A percentile compares a stretch with the other conserved stretches of the same genome.
Conservation (phyloP, 2,888 invertebrate species). For the Microctonus hyperodae region DNA sequence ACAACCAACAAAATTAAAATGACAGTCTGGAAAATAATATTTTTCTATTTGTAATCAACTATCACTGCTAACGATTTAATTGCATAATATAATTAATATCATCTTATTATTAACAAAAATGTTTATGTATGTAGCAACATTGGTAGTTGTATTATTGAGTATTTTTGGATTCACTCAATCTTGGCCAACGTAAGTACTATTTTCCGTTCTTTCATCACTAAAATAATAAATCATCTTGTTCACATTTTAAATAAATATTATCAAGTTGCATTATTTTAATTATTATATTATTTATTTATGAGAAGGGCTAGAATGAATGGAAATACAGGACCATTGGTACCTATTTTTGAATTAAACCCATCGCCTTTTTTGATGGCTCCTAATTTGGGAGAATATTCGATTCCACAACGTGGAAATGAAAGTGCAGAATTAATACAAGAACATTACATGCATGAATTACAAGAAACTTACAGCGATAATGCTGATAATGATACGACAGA, state of each 20-base stretch:
- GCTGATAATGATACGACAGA: background rate
- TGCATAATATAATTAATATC: conserved; percentile 28
- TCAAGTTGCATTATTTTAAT: background rate
- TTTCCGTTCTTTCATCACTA: too few relatives aligned
- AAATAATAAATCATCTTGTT: background rate
- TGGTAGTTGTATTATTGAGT: conserved; percentile 41
- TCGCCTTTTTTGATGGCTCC: background rate
- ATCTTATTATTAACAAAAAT: too few relatives aligned
- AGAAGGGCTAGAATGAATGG: background rate
- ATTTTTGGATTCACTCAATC: conserved; percentile 49
- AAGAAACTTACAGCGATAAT: background rate
- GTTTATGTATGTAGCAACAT: conserved; percentile 45
- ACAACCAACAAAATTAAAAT: background rate
- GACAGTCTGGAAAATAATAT: background rate
- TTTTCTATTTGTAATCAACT: background rate
- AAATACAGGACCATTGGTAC: background rate
- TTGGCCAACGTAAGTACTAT: conserved; percentile 47
- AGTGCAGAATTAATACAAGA: background rate
- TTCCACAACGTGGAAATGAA: background rate
- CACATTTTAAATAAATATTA: background rate
- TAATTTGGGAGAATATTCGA: background rate
- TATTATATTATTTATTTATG: background rate
- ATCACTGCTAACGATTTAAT: conserved; percentile 26
- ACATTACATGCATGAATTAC: background rate
- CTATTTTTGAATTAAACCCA: background rate